These are phyloP conservation scores for Cenopis cana DNA, from an alignment of 2,888 invertebrate species.

Conservation along the genomic window DNA sequence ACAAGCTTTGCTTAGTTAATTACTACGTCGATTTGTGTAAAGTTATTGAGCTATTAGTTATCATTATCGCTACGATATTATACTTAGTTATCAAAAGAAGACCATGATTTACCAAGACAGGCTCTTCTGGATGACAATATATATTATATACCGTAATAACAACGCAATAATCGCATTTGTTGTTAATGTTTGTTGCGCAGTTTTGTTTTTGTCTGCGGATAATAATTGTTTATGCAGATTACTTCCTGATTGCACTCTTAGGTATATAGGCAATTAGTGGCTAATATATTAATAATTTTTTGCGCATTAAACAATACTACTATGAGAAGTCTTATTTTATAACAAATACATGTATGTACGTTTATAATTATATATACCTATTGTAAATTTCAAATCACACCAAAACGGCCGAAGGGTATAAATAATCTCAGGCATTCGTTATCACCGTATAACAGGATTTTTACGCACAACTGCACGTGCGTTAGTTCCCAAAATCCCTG, in stretches of 20 bases:
- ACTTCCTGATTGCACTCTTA: constrained; percentile 40
- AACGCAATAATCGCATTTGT: constrained; percentile 56
- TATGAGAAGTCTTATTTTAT: too few relatives aligned
- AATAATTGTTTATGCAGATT: constrained; percentile 40
- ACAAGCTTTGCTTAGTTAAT: neutral
- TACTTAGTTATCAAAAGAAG: neutral
- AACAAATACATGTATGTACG: too few relatives aligned
- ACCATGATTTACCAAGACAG: neutral
- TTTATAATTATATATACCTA: too few relatives aligned
- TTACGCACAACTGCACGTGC: constrained; percentile 8
- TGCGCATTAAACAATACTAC: too few relatives aligned
- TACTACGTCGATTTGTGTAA: neutral
- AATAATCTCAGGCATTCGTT: neutral
- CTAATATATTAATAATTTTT: too few relatives aligned
- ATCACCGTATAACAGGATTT: neutral
- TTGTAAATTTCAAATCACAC: too few relatives aligned
- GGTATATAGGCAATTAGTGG: constrained; percentile 10
- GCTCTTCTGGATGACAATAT: neutral
- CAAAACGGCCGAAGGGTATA: too few relatives aligned
- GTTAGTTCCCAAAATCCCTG: constrained; percentile 36
- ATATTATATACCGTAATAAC: constrained; percentile 50
- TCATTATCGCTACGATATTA: neutral
- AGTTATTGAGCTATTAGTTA: neutral
- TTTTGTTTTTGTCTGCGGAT: constrained; percentile 48
- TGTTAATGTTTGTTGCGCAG: constrained; percentile 54